Evolutionary conservation across 1,140 invertebrate species (phyloP), one percentile per base, ranked within the genome.

Genomic region (Achatina immaculata): DNA sequence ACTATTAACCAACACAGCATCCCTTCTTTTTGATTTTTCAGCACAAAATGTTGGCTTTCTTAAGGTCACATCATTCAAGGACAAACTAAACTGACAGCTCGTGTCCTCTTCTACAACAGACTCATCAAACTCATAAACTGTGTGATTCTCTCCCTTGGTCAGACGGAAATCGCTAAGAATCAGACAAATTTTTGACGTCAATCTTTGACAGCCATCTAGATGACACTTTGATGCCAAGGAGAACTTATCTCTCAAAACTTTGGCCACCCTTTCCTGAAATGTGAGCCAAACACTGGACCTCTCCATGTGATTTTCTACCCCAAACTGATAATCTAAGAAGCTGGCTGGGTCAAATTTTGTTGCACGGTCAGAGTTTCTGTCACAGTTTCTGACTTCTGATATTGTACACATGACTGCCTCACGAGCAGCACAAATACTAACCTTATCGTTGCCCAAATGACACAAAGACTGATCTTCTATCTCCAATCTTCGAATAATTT

Each of bases 321-420:
- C 45, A 9, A 71, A 2, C 19, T 11, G 19, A 31, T 14, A 80
- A 68, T 55, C 42, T 0, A 38, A 11, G 55, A 71, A 80, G 3
- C 68, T 62, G 0, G 68, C 76, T 48, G 78, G 78, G 11, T 51
- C 78, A 72, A 80, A 80, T 24, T 28, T 34, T n/a, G 68, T 72
- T 14, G 55, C 14, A 16, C 78, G 1, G 6, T 71, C 45, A 7
- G 65, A 71, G 24, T 51, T 24, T 24, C 31, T 14, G 38, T 36
- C 31, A 34, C 34, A 40, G 43, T 71, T 58, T 0, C 9, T 16
- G 11, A 80, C 24, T 3, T 80, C 31, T 1, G 43, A n/a, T 24
- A 80, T 72, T 14, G 68, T 34, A 19, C 3, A 38, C 19, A 80
- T n/a, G 31, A 68, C 48, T 6, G 66, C 68, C 48, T 80, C 78